Base-by-base conservation (phyloP, 2,888 invertebrate species). In the Empis livida region DNA sequence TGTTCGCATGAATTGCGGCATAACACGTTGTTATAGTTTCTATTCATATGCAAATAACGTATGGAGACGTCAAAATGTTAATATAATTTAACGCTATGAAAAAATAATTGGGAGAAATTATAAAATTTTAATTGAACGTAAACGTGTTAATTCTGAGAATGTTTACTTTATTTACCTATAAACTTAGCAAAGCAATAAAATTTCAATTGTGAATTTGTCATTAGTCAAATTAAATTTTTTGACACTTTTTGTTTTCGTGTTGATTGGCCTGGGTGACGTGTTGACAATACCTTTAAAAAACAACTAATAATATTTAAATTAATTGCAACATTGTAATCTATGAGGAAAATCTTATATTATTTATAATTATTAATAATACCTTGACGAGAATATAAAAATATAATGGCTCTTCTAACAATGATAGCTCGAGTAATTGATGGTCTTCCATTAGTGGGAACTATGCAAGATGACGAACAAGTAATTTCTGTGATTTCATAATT, bases 381-480 rank as follows among this genome's bases (percentile, higher is more conserved):
- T 43, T 48, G 42, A 30, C 13, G 38, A 40, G 20, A 41, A 27
- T 39, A 41, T 10, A 45, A 20, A 39, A 49, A 37, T 47, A 17
- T 80, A 73, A 66, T 96, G 96, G 93, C 97, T 68, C 71, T 95
- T 64, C 82, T 96, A 78, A 99, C 97, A 53, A 92, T 97, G 89
- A 95, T 99, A 62, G 96, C 95, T 23, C 79, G 97, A 59, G 84
- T 94, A 59, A 83, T 85, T 57, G 97, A 97, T 72, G 96, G 95
- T 31, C 76, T 97, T 55, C 95, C 95, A 47, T 72, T 97, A 59
- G 92, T 94, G 51, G 96, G 95, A 48, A 93, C 93, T 46, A 91
- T 96, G 81, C 96, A 96, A 72, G 96, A 97, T 70, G 95, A 96
- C 65, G 96, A 96, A 71, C 92, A 94, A 82, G 95, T 95, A 75